phyloP scores from a whole-genome alignment of 1,140 invertebrate genomes.

The Brachionus plicatilis region DNA sequence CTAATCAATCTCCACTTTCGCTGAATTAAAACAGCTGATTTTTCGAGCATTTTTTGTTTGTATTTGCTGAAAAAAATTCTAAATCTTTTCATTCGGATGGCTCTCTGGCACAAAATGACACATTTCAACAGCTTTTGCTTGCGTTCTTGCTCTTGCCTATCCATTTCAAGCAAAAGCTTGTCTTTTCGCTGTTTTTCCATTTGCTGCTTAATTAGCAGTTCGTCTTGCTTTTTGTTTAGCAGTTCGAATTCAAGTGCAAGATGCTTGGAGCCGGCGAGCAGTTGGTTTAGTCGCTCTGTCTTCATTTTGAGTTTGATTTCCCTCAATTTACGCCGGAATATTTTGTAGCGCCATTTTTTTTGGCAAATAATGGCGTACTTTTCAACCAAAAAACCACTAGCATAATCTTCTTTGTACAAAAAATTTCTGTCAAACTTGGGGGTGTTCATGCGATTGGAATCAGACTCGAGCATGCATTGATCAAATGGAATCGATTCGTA shows the following conservation, averaged over 20 bases:
- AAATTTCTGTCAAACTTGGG: not conserved
- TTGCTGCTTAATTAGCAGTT: not conserved
- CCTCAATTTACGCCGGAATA: not conserved
- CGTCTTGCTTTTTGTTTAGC: not conserved
- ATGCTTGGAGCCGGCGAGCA: not conserved
- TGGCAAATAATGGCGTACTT: constrained; percentile 1
- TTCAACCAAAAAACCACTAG: not conserved
- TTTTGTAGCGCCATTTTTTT: not conserved
- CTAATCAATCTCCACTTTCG: not conserved
- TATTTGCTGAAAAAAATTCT: not conserved
- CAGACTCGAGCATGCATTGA: not conserved
- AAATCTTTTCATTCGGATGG: constrained; percentile 27
- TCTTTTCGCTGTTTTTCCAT: not conserved
- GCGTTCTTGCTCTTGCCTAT: not conserved
- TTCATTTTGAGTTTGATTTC: not conserved
- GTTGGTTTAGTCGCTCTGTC: not conserved
- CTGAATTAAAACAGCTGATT: not conserved
- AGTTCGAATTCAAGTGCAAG: not conserved
- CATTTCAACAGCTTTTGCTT: not conserved
- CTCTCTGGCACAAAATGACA: not conserved
- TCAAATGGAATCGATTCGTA: not conserved
- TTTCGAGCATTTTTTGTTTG: not conserved
- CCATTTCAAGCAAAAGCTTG: not conserved
- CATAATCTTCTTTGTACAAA: not conserved
- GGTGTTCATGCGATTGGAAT: not conserved